phyloP scores from a whole-genome alignment of 1,140 invertebrate species.

The Halictus rubicundus region DNA sequence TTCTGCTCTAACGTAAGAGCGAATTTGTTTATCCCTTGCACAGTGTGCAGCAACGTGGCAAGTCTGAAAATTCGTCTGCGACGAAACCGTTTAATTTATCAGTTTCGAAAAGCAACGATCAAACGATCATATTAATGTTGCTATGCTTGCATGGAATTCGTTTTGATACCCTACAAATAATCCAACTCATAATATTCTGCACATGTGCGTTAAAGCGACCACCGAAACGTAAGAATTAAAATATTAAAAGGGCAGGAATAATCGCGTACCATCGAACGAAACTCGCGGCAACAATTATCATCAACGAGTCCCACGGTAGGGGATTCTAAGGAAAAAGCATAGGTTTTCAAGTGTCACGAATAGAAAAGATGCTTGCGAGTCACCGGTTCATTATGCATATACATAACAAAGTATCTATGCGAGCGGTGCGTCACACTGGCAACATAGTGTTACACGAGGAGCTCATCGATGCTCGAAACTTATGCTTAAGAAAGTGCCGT shows the following conservation, averaged over 20 bases:
- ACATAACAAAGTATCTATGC: neutral
- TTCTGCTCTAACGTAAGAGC: slow-evolving; percentile 53
- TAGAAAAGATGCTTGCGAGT: neutral
- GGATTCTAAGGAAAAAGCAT: neutral
- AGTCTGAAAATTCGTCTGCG: slow-evolving; percentile 1
- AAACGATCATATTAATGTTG: neutral
- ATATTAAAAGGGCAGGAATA: neutral
- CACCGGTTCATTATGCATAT: neutral
- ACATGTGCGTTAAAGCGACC: no score
- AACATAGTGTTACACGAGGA: neutral
- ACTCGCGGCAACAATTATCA: no score
- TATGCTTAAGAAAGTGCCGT: slow-evolving; percentile 5
- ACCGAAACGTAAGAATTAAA: neutral
- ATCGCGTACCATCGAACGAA: no score
- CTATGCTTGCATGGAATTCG: no score
- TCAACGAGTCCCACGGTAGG: neutral
- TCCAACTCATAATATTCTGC: no score
- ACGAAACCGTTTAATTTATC: neutral
- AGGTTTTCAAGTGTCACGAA: neutral
- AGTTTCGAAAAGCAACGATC: neutral
- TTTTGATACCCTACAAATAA: no score
- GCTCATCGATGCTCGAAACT: neutral
- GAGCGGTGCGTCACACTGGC: neutral
- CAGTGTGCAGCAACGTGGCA: slow-evolving; percentile 3
- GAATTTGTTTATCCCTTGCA: slow-evolving; percentile 63